Evolutionary conservation across 2,113 vertebrate genomes (phyloP).

Genomic region (Salminus brasiliensis): DNA sequence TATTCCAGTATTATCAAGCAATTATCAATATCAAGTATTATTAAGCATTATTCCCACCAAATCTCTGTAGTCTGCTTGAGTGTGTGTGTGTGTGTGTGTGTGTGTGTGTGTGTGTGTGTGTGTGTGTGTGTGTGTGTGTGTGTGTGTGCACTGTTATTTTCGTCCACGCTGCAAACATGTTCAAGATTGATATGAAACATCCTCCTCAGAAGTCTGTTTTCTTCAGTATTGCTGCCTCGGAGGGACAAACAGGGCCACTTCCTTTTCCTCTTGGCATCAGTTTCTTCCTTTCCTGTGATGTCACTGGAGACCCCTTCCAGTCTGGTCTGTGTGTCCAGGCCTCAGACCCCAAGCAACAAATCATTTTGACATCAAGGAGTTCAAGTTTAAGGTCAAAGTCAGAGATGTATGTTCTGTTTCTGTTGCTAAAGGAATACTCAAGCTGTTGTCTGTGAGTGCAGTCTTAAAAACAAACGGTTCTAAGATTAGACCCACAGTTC

Average conservation of each 20-base stretch:
- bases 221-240: slow-evolving; percentile 42
- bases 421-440: slow-evolving; percentile 15
- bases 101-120: slow-evolving; percentile 5
- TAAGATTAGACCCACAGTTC: not conserved
- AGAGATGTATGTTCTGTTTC: slow-evolving; percentile 47
- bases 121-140: not conserved
- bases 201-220: slow-evolving; percentile 52
- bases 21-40: too few relatives aligned
- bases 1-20: not conserved
- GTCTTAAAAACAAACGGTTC: not conserved
- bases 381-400: slow-evolving; percentile 11
- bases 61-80: not conserved
- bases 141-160: not conserved
- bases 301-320: slow-evolving; percentile 35
- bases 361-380: slow-evolving; percentile 31
- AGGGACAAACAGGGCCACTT: slow-evolving; percentile 48
- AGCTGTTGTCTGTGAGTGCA: not conserved
- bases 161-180: slow-evolving; percentile 27
- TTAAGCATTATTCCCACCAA: not conserved
- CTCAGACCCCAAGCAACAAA: slow-evolving; percentile 2
- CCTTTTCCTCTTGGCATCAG: slow-evolving; percentile 49
- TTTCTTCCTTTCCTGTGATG: slow-evolving; percentile 49
- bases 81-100: not conserved
- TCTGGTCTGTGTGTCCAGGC: slow-evolving; percentile 22
- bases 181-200: slow-evolving; percentile 52